Evolutionary conservation across 2,113 vertebrate species (phyloP).

Genomic region (Channa argus): DNA sequence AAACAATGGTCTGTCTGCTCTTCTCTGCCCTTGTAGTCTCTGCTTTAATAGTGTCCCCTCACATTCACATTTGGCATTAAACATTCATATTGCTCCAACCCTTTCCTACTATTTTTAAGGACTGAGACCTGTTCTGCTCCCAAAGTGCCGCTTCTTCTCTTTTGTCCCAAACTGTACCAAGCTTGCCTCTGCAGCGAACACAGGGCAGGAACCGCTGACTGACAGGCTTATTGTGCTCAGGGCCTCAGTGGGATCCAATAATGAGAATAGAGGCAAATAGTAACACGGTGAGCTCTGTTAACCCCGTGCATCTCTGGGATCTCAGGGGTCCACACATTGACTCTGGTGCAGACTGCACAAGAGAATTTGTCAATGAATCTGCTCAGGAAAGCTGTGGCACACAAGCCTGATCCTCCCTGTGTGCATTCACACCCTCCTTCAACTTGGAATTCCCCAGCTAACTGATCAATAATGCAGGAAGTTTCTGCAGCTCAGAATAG

Average conservation of each 20-base stretch:
- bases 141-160: not conserved
- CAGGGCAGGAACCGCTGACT: slow-evolving; percentile 32
- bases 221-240: slow-evolving; percentile 29
- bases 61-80: slow-evolving; percentile 11
- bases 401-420: not conserved
- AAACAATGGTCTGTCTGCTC: not conserved
- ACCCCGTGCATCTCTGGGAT: slow-evolving; percentile 14
- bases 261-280: slow-evolving; percentile 28
- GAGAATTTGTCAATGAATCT: not conserved
- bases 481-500: slow-evolving; percentile 24
- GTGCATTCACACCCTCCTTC: slow-evolving; percentile 14
- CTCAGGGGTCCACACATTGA: slow-evolving; percentile 25
- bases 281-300: slow-evolving; percentile 19
- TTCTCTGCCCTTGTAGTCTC: not conserved
- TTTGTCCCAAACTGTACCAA: not conserved
- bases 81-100: slow-evolving; percentile 22
- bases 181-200: not conserved
- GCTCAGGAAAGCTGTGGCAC: slow-evolving; percentile 10
- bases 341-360: slow-evolving; percentile 7
- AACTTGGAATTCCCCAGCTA: slow-evolving; percentile 42
- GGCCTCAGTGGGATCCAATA: slow-evolving; percentile 19
- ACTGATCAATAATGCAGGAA: slow-evolving; percentile 62
- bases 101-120: slow-evolving; percentile 2
- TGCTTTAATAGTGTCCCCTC: slow-evolving; percentile 24
- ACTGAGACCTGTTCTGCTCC: not conserved